Evolutionary conservation across 2,113 vertebrate genomes (phyloP).

Genomic region (Syrmaticus mikado): DNA sequence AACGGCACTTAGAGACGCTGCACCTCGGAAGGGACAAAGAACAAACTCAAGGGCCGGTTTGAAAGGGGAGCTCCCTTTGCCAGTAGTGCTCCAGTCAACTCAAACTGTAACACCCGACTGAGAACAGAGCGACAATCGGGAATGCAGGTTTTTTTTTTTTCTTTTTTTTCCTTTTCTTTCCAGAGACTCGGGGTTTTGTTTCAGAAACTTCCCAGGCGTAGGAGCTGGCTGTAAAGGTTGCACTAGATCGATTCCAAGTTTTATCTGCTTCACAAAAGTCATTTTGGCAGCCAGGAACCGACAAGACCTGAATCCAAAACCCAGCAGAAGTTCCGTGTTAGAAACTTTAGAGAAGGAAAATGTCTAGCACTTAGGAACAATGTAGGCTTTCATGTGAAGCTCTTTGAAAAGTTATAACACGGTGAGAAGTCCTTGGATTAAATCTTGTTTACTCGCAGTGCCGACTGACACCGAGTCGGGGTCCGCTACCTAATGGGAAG

Average conservation of each 20-base stretch:
- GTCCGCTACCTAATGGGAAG: background rate
- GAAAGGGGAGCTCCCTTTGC: background rate
- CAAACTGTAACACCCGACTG: background rate
- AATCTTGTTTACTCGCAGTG: background rate
- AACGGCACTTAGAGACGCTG: background rate
- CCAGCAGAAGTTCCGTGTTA: constrained; percentile 71
- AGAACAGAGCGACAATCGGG: background rate
- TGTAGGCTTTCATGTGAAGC: constrained; percentile 69
- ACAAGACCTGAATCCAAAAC: constrained; percentile 76
- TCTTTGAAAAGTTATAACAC: constrained; percentile 51
- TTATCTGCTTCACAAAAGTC: constrained; percentile 73
- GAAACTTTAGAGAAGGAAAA: constrained; percentile 65
- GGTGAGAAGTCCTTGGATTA: constrained; percentile 43
- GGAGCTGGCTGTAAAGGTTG: constrained; percentile 75
- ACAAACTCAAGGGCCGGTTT: accelerated
- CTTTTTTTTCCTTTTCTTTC: background rate
- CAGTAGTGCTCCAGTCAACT: background rate
- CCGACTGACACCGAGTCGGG: background rate
- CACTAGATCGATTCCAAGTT: constrained; percentile 69
- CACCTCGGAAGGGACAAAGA: accelerated
- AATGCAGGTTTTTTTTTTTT: background rate
- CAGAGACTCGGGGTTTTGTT: constrained; percentile 66
- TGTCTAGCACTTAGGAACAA: constrained; percentile 70
- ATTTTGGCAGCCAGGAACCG: constrained; percentile 67
- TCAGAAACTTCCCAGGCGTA: constrained; percentile 72